phyloP scores from a whole-genome alignment of 2,888 invertebrate species.

The Liopterus haemorrhoidalis region DNA sequence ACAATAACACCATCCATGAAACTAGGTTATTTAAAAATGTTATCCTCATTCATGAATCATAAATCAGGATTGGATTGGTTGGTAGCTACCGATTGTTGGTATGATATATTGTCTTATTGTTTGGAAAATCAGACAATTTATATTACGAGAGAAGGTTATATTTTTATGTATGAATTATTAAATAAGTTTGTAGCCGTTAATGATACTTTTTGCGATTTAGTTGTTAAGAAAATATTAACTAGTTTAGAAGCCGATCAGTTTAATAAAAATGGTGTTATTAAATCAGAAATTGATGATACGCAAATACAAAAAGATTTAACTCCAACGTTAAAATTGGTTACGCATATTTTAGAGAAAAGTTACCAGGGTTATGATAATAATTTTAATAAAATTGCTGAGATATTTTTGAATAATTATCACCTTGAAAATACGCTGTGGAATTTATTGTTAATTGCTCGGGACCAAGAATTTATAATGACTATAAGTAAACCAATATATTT shows the following conservation, averaged over 20 bases:
- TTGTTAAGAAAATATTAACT: conserved; percentile 52
- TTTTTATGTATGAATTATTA: conserved; percentile 56
- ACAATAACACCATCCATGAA: conserved; percentile 56
- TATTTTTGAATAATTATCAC: conserved; percentile 43
- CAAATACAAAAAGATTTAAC: conserved; percentile 50
- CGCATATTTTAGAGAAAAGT: conserved; percentile 51
- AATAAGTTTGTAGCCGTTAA: conserved; percentile 53
- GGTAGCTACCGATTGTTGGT: conserved; percentile 58
- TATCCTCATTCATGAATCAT: conserved; percentile 56
- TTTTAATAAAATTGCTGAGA: conserved; percentile 40
- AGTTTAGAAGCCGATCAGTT: conserved; percentile 55
- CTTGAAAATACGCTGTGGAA: conserved; percentile 44
- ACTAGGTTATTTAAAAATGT: conserved; percentile 60
- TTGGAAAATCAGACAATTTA: conserved; percentile 65
- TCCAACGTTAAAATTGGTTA: conserved; percentile 54
- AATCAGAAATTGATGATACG: conserved; percentile 50
- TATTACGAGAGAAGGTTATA: conserved; percentile 60
- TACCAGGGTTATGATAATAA: conserved; percentile 45
- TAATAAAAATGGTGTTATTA: conserved; percentile 47
- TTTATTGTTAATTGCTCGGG: conserved; percentile 45
- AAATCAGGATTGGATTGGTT: conserved; percentile 62
- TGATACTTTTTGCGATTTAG: conserved; percentile 49
- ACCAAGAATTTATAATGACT: conserved; percentile 46
- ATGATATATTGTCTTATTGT: conserved; percentile 56
- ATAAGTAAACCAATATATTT: conserved; percentile 50